These are phyloP conservation scores for Lacanobia wlatinum DNA, from an alignment of 2,888 invertebrate genomes.

Conservation along the genomic window DNA sequence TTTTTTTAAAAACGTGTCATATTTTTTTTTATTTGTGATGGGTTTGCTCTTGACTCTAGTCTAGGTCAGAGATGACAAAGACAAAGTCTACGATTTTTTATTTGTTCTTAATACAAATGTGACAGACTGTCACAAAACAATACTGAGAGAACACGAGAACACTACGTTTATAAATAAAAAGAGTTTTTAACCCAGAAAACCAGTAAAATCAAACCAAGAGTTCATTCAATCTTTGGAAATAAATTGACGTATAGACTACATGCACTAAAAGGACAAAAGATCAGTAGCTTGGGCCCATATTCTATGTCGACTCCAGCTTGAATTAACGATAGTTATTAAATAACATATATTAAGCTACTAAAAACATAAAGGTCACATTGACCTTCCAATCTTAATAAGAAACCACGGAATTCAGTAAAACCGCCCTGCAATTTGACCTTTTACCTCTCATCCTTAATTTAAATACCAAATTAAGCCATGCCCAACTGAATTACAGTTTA, in stretches of 20 bases:
- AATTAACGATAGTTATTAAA: too few relatives aligned
- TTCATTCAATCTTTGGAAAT: not conserved
- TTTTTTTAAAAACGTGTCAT: too few relatives aligned
- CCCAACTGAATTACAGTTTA: constrained; percentile 49
- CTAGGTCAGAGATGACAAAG: too few relatives aligned
- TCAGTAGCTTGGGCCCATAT: not conserved
- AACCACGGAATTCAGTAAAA: not conserved
- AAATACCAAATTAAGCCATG: constrained; percentile 48
- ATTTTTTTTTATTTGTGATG: too few relatives aligned
- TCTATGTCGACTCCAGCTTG: too few relatives aligned
- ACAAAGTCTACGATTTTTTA: too few relatives aligned
- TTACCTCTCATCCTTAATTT: constrained; percentile 10
- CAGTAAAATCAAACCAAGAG: not conserved
- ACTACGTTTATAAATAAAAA: too few relatives aligned
- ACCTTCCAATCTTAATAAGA: not conserved
- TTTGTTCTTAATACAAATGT: not conserved
- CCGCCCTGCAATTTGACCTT: not conserved
- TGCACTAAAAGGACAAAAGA: not conserved
- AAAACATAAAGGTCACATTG: not conserved
- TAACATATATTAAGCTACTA: not conserved
- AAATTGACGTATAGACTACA: too few relatives aligned
- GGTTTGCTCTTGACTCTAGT: too few relatives aligned
- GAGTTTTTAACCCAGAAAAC: not conserved
- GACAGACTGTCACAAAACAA: too few relatives aligned
- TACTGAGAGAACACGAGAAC: too few relatives aligned